Evolutionary conservation across 2,888 invertebrate genomes (phyloP).

Genomic region (Thumatha senex): DNA sequence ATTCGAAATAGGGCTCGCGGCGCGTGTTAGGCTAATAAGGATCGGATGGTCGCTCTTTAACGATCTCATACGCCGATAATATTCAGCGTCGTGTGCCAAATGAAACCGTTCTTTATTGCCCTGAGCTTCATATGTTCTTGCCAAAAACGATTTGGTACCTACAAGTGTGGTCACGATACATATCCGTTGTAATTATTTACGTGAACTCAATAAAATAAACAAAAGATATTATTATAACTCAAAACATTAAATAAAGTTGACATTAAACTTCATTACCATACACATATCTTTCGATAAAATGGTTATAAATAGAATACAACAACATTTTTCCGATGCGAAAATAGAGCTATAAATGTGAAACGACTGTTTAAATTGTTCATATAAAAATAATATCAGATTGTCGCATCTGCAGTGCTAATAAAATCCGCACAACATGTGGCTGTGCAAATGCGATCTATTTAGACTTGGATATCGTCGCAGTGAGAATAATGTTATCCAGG

Average conservation of each 20-base stretch:
- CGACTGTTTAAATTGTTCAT: constrained; percentile 32
- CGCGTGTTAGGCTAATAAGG: constrained; percentile 79
- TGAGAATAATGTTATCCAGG: constrained; percentile 80
- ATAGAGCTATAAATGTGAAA: constrained; percentile 38
- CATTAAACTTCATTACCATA: constrained; percentile 18
- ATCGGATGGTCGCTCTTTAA: constrained; percentile 69
- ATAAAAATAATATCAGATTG: constrained; percentile 47
- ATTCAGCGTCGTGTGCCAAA: constrained; percentile 59
- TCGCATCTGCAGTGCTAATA: constrained; percentile 50
- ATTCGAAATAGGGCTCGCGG: constrained; percentile 71
- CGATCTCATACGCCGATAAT: constrained; percentile 63
- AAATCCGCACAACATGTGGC: constrained; percentile 57
- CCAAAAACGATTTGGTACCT: constrained; percentile 45
- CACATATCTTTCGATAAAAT: constrained; percentile 26
- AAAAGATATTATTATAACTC: constrained; percentile 20
- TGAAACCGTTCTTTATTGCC: constrained; percentile 66
- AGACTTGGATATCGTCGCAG: constrained; percentile 73
- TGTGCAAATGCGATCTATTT: constrained; percentile 76
- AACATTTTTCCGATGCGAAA: constrained; percentile 25
- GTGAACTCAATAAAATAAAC: constrained; percentile 20
- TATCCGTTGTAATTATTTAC: constrained; percentile 30
- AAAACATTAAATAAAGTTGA: constrained; percentile 14
- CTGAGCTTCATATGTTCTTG: constrained; percentile 51
- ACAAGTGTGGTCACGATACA: constrained; percentile 48
- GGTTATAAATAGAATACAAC: constrained; percentile 22